Evolutionary conservation across 2,888 invertebrate species (phyloP).

Genomic region (Cremastobaeus sp.): DNA sequence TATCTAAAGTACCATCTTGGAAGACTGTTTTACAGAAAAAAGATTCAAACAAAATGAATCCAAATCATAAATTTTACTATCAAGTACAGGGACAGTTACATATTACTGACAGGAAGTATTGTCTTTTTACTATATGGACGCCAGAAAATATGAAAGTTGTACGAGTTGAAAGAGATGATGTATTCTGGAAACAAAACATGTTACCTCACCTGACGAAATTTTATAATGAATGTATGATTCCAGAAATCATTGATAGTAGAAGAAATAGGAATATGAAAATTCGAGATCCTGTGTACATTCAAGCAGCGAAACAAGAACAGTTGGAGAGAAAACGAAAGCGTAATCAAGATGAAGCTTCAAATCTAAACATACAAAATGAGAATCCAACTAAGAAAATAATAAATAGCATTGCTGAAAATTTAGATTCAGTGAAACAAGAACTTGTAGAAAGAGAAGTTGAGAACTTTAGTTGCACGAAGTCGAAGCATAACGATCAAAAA

Average conservation of each 20-base stretch:
- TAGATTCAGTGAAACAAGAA: too few species aligned
- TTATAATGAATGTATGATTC: slow-evolving; percentile 14
- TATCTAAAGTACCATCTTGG: not conserved
- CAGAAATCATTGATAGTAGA: slow-evolving; percentile 16
- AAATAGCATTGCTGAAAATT: too few species aligned
- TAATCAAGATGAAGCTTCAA: not conserved
- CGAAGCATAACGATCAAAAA: too few species aligned
- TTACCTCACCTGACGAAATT: not conserved
- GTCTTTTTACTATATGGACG: slow-evolving; percentile 25
- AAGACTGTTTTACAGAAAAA: slow-evolving; percentile 15
- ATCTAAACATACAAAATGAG: too few species aligned
- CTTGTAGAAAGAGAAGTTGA: too few species aligned
- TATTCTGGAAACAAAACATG: slow-evolving; percentile 11
- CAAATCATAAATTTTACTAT: slow-evolving; percentile 23
- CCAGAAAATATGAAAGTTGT: slow-evolving; percentile 16
- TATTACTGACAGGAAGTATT: slow-evolving; percentile 11
- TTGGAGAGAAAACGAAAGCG: not conserved
- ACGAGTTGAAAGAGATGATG: slow-evolving; percentile 15
- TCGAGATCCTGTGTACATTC: not conserved
- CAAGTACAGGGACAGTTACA: slow-evolving; percentile 27
- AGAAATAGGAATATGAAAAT: slow-evolving; percentile 3
- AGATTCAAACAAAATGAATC: slow-evolving; percentile 14
- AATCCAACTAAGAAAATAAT: too few species aligned
- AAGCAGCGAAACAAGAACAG: not conserved
- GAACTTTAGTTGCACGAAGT: too few species aligned